phyloP scores from a whole-genome alignment of 2,113 vertebrate genomes.

The Isichthys henryi region DNA sequence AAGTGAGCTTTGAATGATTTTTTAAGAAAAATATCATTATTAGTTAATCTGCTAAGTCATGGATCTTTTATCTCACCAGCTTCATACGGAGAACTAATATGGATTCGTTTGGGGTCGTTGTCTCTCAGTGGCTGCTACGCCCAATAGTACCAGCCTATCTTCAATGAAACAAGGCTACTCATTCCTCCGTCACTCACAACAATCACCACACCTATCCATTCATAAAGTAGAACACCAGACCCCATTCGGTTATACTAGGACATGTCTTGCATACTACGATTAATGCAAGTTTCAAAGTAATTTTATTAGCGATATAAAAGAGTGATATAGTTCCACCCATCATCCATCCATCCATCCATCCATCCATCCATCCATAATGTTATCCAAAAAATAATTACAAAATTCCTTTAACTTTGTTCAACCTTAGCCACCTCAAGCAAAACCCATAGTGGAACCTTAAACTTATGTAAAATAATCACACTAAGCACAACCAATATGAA shows the following conservation, averaged over 20 bases:
- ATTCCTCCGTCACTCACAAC: constrained; percentile 32
- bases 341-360: not conserved
- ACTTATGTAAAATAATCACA: not conserved
- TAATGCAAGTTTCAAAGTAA: not conserved
- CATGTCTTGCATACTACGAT: not conserved
- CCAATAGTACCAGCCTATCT: constrained; percentile 35
- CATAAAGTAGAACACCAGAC: constrained; percentile 52
- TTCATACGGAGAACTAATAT: not conserved
- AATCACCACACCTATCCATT: constrained; percentile 65
- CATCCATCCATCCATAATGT: not conserved
- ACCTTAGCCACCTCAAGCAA: not conserved
- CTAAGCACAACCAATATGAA: not conserved
- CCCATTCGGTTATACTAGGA: not conserved
- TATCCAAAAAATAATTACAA: not conserved
- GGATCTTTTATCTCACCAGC: constrained; percentile 3
- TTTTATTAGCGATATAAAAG: not conserved
- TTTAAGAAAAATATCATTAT: not conserved
- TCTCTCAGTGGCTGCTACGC: constrained; percentile 32
- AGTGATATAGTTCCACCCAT: not conserved
- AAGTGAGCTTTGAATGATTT: not conserved
- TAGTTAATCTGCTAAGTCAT: constrained; percentile 35
- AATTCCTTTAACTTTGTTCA: not conserved
- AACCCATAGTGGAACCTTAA: not conserved
- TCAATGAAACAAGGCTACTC: constrained; percentile 37
- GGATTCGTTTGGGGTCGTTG: constrained; percentile 1